Base-by-base conservation (phyloP, 2,113 vertebrate species). In the Bostrychus sinensis region DNA sequence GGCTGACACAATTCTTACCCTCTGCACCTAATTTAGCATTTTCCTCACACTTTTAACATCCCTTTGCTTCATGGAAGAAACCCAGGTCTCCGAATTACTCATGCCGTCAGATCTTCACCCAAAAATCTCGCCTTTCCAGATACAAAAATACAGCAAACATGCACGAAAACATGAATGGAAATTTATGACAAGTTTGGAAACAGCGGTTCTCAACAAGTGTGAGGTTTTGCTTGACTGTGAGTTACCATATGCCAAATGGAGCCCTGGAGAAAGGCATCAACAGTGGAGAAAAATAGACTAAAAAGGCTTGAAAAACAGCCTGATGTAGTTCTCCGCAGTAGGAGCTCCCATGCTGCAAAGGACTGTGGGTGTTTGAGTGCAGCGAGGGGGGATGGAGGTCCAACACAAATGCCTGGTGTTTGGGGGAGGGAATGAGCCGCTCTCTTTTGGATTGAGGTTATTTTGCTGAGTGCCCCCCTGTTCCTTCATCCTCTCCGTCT, bases 401-500 rank as follows among this genome's bases (percentile, higher is more conserved):
- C 70, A 70, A 71, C 20, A 20, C 64, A 84, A 84, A 77, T 75
- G 68, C 62, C 62, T 80, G 60, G 62, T 62, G 77, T 85, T 76
- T 87, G 85, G 75, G 84, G 86, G 87, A 85, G 89, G 79, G 85
- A 82, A 81, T n/a, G n/a, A n/a, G n/a, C 72, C 83, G 76, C 67
- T 70, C 86, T 69, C 79, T 75, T 5, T 50, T 77, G 79, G 80
- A 79, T 72, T 34, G 46, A 68, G 55, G 25, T 51, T 77, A 66
- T 87, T 87, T 83, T 77, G 62, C 78, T 83, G 69, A 58, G 56
- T 78, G 70, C 74, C 85, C 39, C 62, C 80, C 66, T 14, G 28
- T 7, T 62, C 73, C 59, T 34, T 25, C 56, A 59, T 64, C 81
- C 75, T 66, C 60, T 64, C 75, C 16, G 16, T 77, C 68, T 71